Conservation (phyloP, 2,797 vertebrate genomes). For the Echeneis naucrates region DNA sequence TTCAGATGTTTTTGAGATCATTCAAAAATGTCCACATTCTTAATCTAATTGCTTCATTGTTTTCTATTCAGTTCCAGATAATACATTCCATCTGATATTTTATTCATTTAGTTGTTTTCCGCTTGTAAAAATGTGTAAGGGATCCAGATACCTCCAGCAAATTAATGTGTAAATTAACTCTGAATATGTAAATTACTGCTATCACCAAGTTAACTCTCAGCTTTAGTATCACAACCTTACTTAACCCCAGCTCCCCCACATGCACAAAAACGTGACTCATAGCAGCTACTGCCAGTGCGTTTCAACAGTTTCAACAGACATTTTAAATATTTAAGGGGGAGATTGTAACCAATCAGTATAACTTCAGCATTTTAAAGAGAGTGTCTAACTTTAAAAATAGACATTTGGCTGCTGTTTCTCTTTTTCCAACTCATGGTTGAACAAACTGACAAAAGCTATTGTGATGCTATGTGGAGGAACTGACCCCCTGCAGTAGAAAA, state of each 20-base stretch:
- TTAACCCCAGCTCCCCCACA: conserved; percentile 15
- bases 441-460: conserved; percentile 62
- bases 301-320: conserved; percentile 67
- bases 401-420: conserved; percentile 57
- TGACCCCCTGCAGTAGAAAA: conserved; percentile 70
- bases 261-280: conserved; percentile 47
- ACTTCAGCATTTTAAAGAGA: conserved; percentile 53
- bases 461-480: conserved; percentile 58
- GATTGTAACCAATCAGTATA: conserved; percentile 65
- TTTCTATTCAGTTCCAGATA: background rate
- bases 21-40: background rate
- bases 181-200: background rate
- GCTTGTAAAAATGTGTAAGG: background rate
- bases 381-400: conserved; percentile 48
- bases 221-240: conserved; percentile 24
- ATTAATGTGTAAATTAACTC: background rate
- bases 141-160: background rate
- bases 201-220: background rate
- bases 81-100: background rate
- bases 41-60: background rate
- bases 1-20: background rate
- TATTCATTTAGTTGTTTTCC: background rate
- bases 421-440: conserved; percentile 58
- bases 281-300: conserved; percentile 32
- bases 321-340: conserved; percentile 78